These are phyloP conservation scores for Chromobotia macracanthus DNA, from an alignment of 2,797 vertebrate species.

Conservation along the genomic window DNA sequence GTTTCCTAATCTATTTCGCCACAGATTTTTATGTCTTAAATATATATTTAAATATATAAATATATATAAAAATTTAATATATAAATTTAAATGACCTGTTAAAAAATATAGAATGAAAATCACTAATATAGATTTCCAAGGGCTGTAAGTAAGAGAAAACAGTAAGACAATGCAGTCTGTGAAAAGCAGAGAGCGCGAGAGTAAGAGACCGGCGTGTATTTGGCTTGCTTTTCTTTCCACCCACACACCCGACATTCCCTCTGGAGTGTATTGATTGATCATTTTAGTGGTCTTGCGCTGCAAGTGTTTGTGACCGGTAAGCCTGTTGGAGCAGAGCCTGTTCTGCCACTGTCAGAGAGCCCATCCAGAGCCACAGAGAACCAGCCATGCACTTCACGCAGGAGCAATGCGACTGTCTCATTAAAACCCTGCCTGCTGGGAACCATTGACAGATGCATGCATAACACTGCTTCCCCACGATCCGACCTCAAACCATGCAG, in stretches of 20 bases:
- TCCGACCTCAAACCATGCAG: conserved; percentile 45
- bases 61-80: too few relatives aligned
- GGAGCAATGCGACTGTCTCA: conserved; percentile 54
- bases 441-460: conserved; percentile 53
- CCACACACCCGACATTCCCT: conserved; percentile 40
- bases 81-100: too few relatives aligned
- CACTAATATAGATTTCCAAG: neutral
- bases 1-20: too few relatives aligned
- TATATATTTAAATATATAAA: too few relatives aligned
- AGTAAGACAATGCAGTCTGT: neutral
- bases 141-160: neutral
- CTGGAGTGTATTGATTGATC: conserved; percentile 46
- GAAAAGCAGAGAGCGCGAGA: neutral
- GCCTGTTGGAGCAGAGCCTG: conserved; percentile 43
- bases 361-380: conserved; percentile 46
- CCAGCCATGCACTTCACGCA: conserved; percentile 41
- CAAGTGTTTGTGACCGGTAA: conserved; percentile 46
- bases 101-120: neutral
- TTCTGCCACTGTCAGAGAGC: conserved; percentile 27
- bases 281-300: conserved; percentile 40
- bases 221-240: conserved; percentile 35
- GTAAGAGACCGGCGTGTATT: conserved; percentile 32
- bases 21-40: too few relatives aligned
- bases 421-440: conserved; percentile 55
- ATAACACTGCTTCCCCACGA: conserved; percentile 47